Conservation (phyloP, 2,888 invertebrate species). For the Pachycephus smyrnensis region DNA sequence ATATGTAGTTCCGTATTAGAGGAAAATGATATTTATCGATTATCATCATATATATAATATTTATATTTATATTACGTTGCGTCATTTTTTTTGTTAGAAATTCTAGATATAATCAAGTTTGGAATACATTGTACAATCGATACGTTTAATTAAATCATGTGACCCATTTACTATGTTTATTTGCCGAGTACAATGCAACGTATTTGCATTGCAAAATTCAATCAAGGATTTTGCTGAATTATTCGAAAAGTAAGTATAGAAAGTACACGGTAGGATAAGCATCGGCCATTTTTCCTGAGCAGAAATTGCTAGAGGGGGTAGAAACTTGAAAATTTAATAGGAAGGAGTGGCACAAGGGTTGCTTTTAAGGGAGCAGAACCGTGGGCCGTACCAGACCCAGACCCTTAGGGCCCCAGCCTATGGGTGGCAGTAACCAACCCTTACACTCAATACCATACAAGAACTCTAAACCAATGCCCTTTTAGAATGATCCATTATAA, state of each 20-base stretch:
- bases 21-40: not conserved
- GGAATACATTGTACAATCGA: not conserved
- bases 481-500: not conserved
- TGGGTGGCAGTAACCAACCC: conserved; percentile 2
- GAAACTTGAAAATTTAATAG: conserved; percentile 5
- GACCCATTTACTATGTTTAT: not conserved
- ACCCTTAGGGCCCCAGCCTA: conserved; percentile 1
- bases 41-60: not conserved
- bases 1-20: not conserved
- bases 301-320: not conserved
- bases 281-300: not conserved
- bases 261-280: not conserved
- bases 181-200: not conserved
- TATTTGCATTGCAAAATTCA: not conserved
- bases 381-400: conserved; percentile 8
- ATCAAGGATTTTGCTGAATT: not conserved
- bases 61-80: not conserved
- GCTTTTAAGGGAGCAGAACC: not conserved
- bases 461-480: not conserved
- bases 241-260: not conserved
- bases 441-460: not conserved
- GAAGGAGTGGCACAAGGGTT: conserved; percentile 11
- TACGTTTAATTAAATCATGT: not conserved
- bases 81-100: not conserved
- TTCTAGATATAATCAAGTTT: not conserved